phyloP scores from a whole-genome alignment of 2,113 vertebrate species.

The Reinhardtius hippoglossoides region DNA sequence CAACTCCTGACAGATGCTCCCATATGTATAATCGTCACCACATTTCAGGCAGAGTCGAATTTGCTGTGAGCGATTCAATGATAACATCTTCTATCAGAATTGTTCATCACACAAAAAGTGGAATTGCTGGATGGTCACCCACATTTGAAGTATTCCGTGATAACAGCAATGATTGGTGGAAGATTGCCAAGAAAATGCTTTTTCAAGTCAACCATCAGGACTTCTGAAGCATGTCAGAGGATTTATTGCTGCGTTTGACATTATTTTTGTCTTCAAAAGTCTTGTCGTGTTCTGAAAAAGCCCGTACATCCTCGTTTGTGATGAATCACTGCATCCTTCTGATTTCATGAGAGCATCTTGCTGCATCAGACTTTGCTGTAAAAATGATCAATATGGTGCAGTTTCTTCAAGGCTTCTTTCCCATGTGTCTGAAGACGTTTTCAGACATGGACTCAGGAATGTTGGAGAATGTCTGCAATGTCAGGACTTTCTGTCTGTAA shows the following conservation, averaged over 20 bases:
- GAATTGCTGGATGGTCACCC: neutral
- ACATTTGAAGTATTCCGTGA: neutral
- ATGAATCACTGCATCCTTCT: neutral
- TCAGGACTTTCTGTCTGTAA: neutral
- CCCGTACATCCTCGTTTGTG: neutral
- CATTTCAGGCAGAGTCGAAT: neutral
- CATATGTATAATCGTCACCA: conserved; percentile 10
- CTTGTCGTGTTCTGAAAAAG: neutral
- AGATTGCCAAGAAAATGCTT: neutral
- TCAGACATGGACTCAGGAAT: neutral
- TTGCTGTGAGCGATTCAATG: conserved; percentile 1
- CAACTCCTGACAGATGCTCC: conserved; percentile 8
- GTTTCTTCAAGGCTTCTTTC: neutral
- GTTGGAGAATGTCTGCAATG: neutral
- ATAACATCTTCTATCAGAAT: conserved; percentile 16
- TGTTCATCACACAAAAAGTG: neutral
- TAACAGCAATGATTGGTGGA: conserved; percentile 15
- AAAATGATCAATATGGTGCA: neutral
- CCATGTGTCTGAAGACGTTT: neutral
- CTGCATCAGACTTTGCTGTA: neutral
- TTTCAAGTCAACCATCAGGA: neutral
- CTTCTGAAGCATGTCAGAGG: neutral
- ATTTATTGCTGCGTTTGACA: neutral
- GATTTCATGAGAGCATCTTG: neutral
- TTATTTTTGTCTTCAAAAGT: conserved; percentile 10